These are phyloP conservation scores for Mungos mungo DNA, from an alignment of 2,113 vertebrate species.

Conservation along the genomic window DNA sequence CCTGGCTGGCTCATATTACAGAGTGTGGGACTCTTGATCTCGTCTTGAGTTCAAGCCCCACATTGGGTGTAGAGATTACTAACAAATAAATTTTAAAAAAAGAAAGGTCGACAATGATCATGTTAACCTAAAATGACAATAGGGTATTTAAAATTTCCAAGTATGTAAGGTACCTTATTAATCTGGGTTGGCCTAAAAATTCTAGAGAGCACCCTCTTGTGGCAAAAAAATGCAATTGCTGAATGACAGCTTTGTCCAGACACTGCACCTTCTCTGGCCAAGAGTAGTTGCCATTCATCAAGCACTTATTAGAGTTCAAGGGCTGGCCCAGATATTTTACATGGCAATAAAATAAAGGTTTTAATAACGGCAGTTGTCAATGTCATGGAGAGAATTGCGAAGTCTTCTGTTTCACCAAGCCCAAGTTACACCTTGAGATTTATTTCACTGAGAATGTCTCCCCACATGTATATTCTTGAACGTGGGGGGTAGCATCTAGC, in stretches of 20 bases:
- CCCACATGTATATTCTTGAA: neutral
- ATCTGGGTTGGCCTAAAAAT: neutral
- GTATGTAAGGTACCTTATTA: neutral
- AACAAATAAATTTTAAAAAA: neutral
- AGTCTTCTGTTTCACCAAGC: neutral
- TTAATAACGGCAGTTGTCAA: neutral
- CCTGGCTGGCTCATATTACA: neutral
- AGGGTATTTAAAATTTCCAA: neutral
- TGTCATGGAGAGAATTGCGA: neutral
- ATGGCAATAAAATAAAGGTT: neutral
- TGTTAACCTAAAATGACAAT: neutral
- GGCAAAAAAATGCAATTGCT: neutral
- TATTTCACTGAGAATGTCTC: neutral
- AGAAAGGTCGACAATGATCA: neutral
- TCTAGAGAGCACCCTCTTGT: neutral
- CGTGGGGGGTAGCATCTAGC: rapidly evolving
- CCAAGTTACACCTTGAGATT: neutral
- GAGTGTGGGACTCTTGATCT: neutral
- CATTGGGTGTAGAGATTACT: neutral
- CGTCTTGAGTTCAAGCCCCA: neutral
- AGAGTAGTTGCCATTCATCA: neutral
- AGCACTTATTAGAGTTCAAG: neutral
- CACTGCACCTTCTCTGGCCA: neutral
- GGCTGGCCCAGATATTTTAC: neutral
- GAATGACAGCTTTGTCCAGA: neutral